Conservation (phyloP, 2,113 vertebrate species). For the Oenanthe melanoleuca region DNA sequence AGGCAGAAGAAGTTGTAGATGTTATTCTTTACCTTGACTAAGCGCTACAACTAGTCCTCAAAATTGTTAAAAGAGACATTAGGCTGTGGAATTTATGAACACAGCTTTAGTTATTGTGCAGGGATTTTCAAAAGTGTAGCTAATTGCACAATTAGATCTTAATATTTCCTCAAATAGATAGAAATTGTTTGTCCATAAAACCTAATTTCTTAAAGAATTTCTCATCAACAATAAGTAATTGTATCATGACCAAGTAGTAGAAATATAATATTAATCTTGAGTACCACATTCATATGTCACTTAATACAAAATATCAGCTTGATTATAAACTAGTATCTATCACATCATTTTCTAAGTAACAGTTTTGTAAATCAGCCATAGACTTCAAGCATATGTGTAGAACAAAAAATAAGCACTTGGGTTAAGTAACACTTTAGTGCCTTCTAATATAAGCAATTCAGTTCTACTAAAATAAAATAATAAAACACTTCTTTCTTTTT, state of each 20-base stretch:
- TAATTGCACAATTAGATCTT: not conserved
- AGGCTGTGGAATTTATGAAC: not conserved
- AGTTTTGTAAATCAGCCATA: not conserved
- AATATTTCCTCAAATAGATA: not conserved
- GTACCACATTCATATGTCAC: not conserved
- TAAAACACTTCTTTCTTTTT: not conserved
- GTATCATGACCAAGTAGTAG: not conserved
- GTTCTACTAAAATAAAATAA: not conserved
- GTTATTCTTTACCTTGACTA: not conserved
- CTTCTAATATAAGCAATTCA: not conserved
- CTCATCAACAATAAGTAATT: not conserved
- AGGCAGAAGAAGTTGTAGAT: not conserved
- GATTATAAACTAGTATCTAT: not conserved
- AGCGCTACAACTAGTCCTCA: not conserved
- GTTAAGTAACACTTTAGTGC: not conserved
- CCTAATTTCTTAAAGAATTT: not conserved
- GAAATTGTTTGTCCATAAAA: not conserved
- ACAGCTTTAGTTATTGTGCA: not conserved
- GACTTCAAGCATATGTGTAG: not conserved
- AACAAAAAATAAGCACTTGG: not conserved
- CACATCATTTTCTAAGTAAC: not conserved
- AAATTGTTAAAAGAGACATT: not conserved
- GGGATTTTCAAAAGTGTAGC: not conserved
- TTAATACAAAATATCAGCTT: not conserved
- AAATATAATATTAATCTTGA: not conserved